Evolutionary conservation across 2,888 invertebrate genomes (phyloP).

Genomic region (Drosophila villosipedis): DNA sequence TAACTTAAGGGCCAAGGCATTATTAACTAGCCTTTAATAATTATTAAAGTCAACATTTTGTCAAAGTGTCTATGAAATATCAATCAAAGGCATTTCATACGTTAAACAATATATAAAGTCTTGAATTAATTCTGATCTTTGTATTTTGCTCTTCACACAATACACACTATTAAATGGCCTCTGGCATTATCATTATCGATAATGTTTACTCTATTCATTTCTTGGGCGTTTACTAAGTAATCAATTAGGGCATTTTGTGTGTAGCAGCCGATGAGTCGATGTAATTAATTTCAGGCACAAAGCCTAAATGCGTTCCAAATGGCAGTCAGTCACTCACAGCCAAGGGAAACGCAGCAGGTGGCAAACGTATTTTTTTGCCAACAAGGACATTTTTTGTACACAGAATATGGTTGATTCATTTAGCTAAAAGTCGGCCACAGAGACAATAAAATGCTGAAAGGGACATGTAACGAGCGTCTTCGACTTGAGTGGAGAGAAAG

Average conservation of each 20-base stretch:
- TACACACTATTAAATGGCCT: not conserved
- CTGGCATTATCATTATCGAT: slow-evolving; percentile 9
- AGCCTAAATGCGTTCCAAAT: slow-evolving; percentile 42
- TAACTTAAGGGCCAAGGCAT: not conserved
- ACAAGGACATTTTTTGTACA: slow-evolving; percentile 21
- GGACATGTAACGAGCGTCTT: slow-evolving; percentile 31
- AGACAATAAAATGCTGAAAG: slow-evolving; percentile 46
- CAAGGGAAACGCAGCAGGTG: slow-evolving; percentile 67
- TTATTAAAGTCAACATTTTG: too few species aligned
- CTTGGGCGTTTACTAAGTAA: slow-evolving; percentile 27
- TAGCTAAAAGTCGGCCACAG: slow-evolving; percentile 64
- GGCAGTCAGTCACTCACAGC: slow-evolving; percentile 24
- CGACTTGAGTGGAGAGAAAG: slow-evolving; percentile 1
- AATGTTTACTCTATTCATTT: slow-evolving; percentile 6
- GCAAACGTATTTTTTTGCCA: slow-evolving; percentile 16
- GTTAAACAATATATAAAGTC: not conserved
- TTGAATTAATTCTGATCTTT: not conserved
- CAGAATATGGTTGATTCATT: slow-evolving; percentile 64
- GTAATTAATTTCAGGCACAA: slow-evolving; percentile 70
- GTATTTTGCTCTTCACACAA: not conserved
- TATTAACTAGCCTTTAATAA: not conserved
- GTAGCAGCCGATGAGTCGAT: slow-evolving; percentile 56
- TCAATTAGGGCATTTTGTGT: slow-evolving; percentile 56
- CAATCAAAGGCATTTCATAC: not conserved
- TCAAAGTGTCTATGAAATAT: not conserved